Conservation (phyloP, 2,113 vertebrate species). For the Oncorhynchus nerka region DNA sequence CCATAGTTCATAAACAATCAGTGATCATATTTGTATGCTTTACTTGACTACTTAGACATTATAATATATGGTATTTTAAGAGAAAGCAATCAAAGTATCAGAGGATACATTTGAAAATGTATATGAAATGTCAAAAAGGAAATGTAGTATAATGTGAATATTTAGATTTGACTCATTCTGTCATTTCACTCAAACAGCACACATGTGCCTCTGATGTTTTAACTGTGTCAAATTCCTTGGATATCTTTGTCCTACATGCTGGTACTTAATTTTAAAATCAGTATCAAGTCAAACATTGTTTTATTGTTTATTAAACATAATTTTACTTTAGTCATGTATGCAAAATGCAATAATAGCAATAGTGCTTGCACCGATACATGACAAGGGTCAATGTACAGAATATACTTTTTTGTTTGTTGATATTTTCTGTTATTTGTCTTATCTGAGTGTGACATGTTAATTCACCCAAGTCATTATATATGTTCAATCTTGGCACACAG, state of each 20-base stretch:
- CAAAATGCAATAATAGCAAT: slow-evolving; percentile 23
- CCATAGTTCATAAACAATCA: slow-evolving; percentile 19
- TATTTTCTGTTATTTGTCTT: slow-evolving; percentile 13
- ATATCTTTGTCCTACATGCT: slow-evolving; percentile 33
- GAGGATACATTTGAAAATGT: slow-evolving; percentile 20
- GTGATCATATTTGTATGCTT: neutral
- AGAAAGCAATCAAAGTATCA: slow-evolving; percentile 6
- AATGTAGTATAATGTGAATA: slow-evolving; percentile 37
- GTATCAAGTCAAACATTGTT: slow-evolving; percentile 4
- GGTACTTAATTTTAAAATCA: slow-evolving; percentile 42
- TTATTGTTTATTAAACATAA: neutral
- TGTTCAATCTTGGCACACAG: slow-evolving; percentile 13
- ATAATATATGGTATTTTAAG: slow-evolving; percentile 8
- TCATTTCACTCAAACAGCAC: slow-evolving; percentile 42
- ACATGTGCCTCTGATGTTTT: neutral
- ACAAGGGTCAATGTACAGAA: slow-evolving; percentile 13
- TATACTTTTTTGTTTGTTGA: slow-evolving; percentile 28
- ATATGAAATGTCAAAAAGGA: neutral
- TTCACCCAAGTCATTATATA: slow-evolving; percentile 14
- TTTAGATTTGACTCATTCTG: slow-evolving; percentile 11
- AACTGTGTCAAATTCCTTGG: neutral
- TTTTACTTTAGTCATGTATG: slow-evolving; percentile 1
- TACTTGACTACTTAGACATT: slow-evolving; percentile 12
- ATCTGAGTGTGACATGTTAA: neutral
- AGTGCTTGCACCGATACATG: slow-evolving; percentile 20